Conservation (phyloP, 2,113 vertebrate species). For the Archocentrus centrarchus region DNA sequence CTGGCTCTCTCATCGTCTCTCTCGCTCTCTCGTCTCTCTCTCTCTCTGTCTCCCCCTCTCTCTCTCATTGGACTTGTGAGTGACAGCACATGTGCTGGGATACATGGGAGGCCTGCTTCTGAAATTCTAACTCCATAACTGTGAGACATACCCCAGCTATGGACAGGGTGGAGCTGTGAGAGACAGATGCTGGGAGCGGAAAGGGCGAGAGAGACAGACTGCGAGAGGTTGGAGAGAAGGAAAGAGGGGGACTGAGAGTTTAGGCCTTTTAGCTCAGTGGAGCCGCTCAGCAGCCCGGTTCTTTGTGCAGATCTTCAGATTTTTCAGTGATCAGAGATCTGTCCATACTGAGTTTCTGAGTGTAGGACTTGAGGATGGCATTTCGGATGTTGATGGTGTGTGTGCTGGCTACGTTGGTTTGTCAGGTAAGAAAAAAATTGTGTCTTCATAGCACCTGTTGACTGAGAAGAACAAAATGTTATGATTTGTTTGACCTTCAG, state of each 20-base stretch:
- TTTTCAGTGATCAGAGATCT: constrained; percentile 24
- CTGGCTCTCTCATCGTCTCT: constrained; percentile 60
- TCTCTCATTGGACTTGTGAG: constrained; percentile 57
- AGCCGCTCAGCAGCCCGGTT: constrained; percentile 33
- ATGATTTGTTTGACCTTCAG: not conserved
- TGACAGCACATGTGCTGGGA: constrained; percentile 81
- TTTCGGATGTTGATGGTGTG: constrained; percentile 56
- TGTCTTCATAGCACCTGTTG: not conserved
- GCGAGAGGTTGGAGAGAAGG: constrained; percentile 23
- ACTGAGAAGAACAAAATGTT: not conserved
- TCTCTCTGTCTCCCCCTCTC: constrained; percentile 7
- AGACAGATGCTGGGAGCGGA: constrained; percentile 55
- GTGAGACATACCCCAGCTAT: constrained; percentile 71
- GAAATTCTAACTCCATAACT: constrained; percentile 75
- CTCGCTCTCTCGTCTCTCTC: not conserved
- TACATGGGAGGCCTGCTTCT: constrained; percentile 70
- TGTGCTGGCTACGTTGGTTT: constrained; percentile 58
- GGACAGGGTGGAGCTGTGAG: constrained; percentile 73
- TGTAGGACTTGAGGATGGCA: constrained; percentile 67
- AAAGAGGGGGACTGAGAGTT: constrained; percentile 29
- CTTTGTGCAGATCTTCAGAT: constrained; percentile 16
- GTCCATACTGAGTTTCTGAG: constrained; percentile 34
- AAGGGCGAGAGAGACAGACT: constrained; percentile 34
- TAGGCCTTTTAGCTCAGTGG: constrained; percentile 39
- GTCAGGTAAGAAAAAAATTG: constrained; percentile 72